phyloP scores from a whole-genome alignment of 23 tunicate species.

The Styela plicata region DNA sequence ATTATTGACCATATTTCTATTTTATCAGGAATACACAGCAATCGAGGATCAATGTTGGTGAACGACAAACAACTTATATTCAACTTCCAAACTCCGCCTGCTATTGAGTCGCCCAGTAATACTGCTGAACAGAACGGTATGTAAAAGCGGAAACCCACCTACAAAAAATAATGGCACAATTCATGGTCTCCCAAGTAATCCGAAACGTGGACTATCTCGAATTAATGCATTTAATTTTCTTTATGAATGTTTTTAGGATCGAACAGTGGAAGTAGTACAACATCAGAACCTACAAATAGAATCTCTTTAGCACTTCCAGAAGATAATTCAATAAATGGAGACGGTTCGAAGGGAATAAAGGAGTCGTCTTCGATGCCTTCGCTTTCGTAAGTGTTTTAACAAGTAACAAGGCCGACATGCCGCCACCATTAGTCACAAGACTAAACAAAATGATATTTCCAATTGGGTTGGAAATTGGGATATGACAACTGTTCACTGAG shows the following conservation, averaged over 20 bases:
- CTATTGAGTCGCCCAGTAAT: not conserved
- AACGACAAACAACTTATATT: conserved; percentile 60
- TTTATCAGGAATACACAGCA: conserved; percentile 89
- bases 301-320: conserved; percentile 32
- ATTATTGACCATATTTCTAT: not conserved
- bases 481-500: no score
- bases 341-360: conserved; percentile 1
- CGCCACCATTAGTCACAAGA: not conserved
- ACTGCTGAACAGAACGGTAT: conserved; percentile 17
- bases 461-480: no score
- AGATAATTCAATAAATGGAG: not conserved
- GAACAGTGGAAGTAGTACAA: conserved; percentile 17
- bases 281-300: not conserved
- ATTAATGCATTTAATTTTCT: no score
- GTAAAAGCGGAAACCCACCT: no score
- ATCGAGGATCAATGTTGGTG: conserved; percentile 83
- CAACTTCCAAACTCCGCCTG: conserved; percentile 36
- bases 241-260: no score
- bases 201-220: no score
- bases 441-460: not conserved
- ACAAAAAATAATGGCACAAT: no score
- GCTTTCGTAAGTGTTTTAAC: conserved; percentile 38
- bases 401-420: not conserved
- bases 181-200: no score
- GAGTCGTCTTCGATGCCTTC: conserved; percentile 66